Evolutionary conservation across 2,888 invertebrate genomes (phyloP).

Genomic region (Chloroclysta siterata): DNA sequence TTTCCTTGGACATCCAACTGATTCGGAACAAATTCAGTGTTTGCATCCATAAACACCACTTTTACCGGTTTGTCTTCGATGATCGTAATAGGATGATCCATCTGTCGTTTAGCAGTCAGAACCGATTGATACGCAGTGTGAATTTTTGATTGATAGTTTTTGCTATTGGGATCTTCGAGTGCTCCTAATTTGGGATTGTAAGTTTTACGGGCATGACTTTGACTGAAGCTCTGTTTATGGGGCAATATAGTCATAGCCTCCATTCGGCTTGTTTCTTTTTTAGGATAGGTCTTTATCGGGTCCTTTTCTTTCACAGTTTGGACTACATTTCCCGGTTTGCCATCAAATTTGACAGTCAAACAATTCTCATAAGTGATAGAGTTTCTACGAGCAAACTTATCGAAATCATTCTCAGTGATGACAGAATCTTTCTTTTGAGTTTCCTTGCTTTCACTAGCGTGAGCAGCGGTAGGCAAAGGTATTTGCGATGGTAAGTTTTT

Average conservation of each 20-base stretch:
- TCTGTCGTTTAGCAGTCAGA: conserved; percentile 69
- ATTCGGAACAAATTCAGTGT: conserved; percentile 58
- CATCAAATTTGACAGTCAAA: conserved; percentile 69
- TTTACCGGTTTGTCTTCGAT: conserved; percentile 81
- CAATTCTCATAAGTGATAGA: conserved; percentile 75
- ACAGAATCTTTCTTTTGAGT: conserved; percentile 62
- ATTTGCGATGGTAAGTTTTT: conserved; percentile 45
- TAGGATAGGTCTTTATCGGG: conserved; percentile 57
- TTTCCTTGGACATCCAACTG: conserved; percentile 70
- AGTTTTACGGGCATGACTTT: conserved; percentile 52
- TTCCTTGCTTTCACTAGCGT: conserved; percentile 43
- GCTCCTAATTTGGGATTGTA: conserved; percentile 48
- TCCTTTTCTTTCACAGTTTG: conserved; percentile 69
- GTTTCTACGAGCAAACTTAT: conserved; percentile 77
- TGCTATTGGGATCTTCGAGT: conserved; percentile 58
- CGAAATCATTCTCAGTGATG: conserved; percentile 80
- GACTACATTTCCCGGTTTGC: conserved; percentile 62
- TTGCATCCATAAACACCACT: conserved; percentile 72
- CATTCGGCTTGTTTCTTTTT: conserved; percentile 55
- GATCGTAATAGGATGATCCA: conserved; percentile 68
- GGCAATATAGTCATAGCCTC: conserved; percentile 63
- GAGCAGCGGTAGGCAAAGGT: conserved; percentile 32
- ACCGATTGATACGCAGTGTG: conserved; percentile 76
- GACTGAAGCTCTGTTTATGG: conserved; percentile 54
- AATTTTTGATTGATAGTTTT: conserved; percentile 72